Percentiles rank a stretch among this genome's conserved stretches.
phyloP scores from a whole-genome alignment of 2,113 vertebrate genomes.

The Gnathonemus echidnorhynchus region DNA sequence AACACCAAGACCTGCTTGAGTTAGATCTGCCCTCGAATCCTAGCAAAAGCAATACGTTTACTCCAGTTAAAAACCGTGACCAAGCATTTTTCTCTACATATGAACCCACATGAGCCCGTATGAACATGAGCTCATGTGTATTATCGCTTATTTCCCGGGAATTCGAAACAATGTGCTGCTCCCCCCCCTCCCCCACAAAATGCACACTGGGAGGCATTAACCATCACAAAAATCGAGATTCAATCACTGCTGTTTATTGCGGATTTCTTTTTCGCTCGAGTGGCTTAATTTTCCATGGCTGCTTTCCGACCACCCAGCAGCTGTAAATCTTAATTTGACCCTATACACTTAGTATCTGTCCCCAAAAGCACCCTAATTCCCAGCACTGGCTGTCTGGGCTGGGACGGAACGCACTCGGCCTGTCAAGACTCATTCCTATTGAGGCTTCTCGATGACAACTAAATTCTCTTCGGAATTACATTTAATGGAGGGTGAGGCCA shows the following conservation, averaged over 20 bases:
- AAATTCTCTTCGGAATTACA: conserved; percentile 54
- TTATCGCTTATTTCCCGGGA: background rate
- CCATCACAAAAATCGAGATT: background rate
- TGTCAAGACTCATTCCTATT: conserved; percentile 54
- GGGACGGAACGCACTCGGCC: conserved; percentile 38
- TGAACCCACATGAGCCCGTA: background rate
- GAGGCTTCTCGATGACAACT: conserved; percentile 55
- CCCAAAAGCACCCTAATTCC: background rate
- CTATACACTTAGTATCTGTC: background rate
- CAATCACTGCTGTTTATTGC: background rate
- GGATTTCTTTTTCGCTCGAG: background rate
- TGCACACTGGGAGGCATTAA: background rate
- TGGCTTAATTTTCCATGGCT: background rate
- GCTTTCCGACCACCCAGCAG: background rate
- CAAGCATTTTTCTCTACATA: background rate
- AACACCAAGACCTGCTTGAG: background rate
- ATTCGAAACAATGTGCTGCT: background rate
- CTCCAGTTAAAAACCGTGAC: background rate
- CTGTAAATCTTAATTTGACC: background rate
- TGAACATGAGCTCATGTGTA: background rate
- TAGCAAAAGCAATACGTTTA: background rate
- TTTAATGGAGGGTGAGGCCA: background rate
- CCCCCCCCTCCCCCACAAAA: background rate
- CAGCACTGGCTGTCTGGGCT: background rate
- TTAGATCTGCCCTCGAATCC: background rate